Evolutionary conservation across 2,888 invertebrate species (phyloP).

Genomic region (Falcaria lacertinaria): DNA sequence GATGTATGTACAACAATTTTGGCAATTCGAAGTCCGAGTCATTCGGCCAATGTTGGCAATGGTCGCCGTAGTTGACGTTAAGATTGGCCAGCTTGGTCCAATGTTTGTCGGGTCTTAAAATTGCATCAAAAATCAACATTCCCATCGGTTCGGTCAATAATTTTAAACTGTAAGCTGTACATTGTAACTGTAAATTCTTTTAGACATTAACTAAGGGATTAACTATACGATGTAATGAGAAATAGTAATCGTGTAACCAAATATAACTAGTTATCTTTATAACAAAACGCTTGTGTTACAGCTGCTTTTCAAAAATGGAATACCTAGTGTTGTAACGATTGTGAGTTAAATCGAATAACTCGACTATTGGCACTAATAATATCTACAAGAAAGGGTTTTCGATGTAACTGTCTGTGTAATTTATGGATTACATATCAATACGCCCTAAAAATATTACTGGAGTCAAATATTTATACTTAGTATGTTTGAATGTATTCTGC

Average conservation of each 20-base stretch:
- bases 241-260: conserved; percentile 42
- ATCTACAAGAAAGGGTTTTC: no score
- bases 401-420: no score
- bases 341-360: no score
- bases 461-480: no score
- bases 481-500: no score
- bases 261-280: conserved; percentile 34
- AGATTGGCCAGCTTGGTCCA: background rate
- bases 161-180: conserved; percentile 57
- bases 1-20: no score
- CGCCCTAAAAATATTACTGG: no score
- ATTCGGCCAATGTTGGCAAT: background rate
- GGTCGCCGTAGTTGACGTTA: conserved; percentile 9
- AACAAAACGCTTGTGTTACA: background rate
- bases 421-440: no score
- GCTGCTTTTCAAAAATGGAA: background rate
- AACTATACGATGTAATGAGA: conserved; percentile 25
- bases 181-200: conserved; percentile 70
- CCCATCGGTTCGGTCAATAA: conserved; percentile 39
- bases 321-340: no score
- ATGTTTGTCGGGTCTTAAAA: conserved; percentile 15
- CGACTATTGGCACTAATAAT: no score
- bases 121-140: conserved; percentile 41
- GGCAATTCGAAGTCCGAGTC: no score
- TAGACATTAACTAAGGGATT: conserved; percentile 31